A percentile compares a stretch with the other conserved stretches of the same genome.
Evolutionary conservation across 2,888 invertebrate genomes (phyloP).

Genomic region (Ophraella communa): DNA sequence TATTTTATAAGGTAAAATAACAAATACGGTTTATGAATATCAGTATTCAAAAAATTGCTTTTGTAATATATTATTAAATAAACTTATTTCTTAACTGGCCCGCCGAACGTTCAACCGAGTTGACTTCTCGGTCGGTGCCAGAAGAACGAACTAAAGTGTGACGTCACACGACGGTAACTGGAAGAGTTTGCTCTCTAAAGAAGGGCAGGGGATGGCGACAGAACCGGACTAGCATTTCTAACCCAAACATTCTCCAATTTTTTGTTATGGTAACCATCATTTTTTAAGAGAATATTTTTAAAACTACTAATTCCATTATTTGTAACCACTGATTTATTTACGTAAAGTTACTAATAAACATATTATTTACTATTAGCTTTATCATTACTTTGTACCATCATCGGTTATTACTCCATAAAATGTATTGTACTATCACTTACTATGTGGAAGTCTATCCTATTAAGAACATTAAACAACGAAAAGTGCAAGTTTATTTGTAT

Average conservation of each 20-base stretch:
- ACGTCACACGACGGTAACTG: constrained; percentile 16
- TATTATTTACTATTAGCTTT: too few species aligned
- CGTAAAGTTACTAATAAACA: too few species aligned
- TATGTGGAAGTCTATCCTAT: too few species aligned
- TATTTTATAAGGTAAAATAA: neutral
- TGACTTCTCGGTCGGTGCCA: constrained; percentile 9
- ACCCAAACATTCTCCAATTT: too few species aligned
- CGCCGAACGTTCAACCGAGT: constrained; percentile 7
- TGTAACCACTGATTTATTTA: too few species aligned
- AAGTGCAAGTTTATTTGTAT: too few species aligned
- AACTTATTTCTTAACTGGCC: neutral
- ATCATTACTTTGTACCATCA: too few species aligned
- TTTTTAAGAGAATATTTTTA: too few species aligned
- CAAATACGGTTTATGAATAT: neutral
- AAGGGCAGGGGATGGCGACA: constrained; percentile 27
- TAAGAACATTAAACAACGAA: too few species aligned
- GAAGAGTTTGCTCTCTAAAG: constrained; percentile 15
- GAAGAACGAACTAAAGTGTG: constrained; percentile 7
- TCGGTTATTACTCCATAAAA: too few species aligned
- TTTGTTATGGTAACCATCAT: neutral
- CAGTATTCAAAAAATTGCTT: neutral
- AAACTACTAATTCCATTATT: too few species aligned
- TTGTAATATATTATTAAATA: neutral
- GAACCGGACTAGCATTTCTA: constrained; percentile 5
- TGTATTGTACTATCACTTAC: too few species aligned